Evolutionary conservation across 2,113 vertebrate genomes (phyloP), one percentile per base, ranked within the genome.

Genomic region (Melanerpes formicivorus): DNA sequence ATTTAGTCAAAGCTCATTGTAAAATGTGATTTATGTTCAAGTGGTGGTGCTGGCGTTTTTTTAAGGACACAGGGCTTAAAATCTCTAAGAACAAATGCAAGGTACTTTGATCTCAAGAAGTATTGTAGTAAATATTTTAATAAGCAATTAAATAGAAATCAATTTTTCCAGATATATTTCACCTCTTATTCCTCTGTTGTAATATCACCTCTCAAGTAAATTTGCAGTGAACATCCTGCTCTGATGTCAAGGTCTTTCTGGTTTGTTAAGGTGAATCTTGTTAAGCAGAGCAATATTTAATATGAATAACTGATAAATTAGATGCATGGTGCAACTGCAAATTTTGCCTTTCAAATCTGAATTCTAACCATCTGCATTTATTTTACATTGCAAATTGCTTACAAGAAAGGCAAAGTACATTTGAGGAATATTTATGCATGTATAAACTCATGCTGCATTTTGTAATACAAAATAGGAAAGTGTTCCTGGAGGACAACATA

Each of bases 301-400:
- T 73, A 59, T 79, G 64, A 92, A 74, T 74, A 89, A 70, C 55
- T 82, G 88, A 87, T 73, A 88, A 88, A 79, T 82, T 37, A 81
- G 46, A 64, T 42, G 13, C 42, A 60, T 32, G 27, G 30, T 82
- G 64, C 72, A 92, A 52, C 84, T 90, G 78, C 66, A 96, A 46
- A 74, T 89, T 92, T 88, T 76, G n/a, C 59, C 52, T 82, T 94
- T 87, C 77, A 92, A 88, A 56, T 65, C 30, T 80, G 8, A 84
- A 40, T 89, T 92, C n/a, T 80, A 44, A 76, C 87, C 29, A 80
- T 80, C 65, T 88, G 58, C 87, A 83, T 89, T 91, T 84, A 85
- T 59, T 94, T 91, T 62, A 34, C 37, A 22, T 67, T 71, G 32
- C 54, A 55, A 77, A 32, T 89, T 89, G 42, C 75, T 90, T 94